Base-by-base conservation (phyloP, 2,888 invertebrate genomes). In the Ecdyonurus torrentis region DNA sequence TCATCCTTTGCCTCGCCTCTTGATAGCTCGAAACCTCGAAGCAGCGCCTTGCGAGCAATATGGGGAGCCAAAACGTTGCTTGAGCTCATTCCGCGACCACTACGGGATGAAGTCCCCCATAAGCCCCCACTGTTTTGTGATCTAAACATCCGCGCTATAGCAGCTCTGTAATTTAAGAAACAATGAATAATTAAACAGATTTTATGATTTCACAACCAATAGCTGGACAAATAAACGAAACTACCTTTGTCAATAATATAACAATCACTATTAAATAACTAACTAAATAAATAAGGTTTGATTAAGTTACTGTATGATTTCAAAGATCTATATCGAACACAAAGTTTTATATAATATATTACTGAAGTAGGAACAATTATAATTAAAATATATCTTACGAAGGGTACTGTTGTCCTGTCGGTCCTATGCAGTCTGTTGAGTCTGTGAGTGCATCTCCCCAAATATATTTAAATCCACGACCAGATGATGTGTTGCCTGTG, bases 391-490 rank as follows among this genome's bases (percentile, higher is more conserved):
- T 59, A 69, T 76, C 79, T 79, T 79, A 91, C 92, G 84, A 84
- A 65, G 92, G 92, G 78, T 92, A 93, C 62, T 88, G 86, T 68
- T 82, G 75, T 68, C 90, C 86, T 70, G 89, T 88, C 3, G 92
- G 92, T 22, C 92, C 92, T 62, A 87, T 74, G 69, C 91, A 91
- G 71, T 89, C 86, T 23, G 79, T 75, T 5, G 86, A 81, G 73
- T 89, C 89, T 67, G 83, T 82, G 60, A 93, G 77, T 5, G 92
- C 92, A 74, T 93, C 91, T 20, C 93, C 93, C 83, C 90, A 91
- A 22, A 91, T 79, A 74, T 91, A 92, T 76, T 91, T 91, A 64
- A 91, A 76, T 22, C 59, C 59, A 19, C 37, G 58, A 20, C 52
- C 52, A n/a, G 18, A 19, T 22, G 18, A 19, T 22, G 19, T 22